phyloP scores from a whole-genome alignment of 2,797 vertebrate genomes.

The Tenualosa ilisha region DNA sequence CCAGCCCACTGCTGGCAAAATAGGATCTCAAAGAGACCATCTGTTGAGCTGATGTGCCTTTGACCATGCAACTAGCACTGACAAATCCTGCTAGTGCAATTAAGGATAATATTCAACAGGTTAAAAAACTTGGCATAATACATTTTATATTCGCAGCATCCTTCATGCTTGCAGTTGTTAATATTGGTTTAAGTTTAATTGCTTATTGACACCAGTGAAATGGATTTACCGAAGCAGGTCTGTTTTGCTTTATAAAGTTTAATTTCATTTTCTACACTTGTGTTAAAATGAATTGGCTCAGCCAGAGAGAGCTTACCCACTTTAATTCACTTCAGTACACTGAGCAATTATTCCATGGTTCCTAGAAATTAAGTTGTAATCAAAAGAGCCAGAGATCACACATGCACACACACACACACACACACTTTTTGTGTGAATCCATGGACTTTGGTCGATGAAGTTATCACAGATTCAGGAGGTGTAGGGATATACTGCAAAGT shows the following conservation, averaged over 20 bases:
- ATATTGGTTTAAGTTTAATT: background rate
- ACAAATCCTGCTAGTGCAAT: background rate
- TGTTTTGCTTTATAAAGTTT: constrained; percentile 5
- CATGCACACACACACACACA: no score
- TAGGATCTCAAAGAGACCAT: background rate
- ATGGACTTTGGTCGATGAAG: background rate
- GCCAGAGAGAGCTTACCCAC: background rate
- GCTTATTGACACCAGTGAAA: constrained; percentile 1
- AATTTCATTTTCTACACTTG: background rate
- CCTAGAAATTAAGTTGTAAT: background rate
- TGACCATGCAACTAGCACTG: background rate
- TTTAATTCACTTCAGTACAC: background rate
- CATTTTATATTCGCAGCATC: background rate
- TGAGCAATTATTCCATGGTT: background rate
- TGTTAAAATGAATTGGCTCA: background rate
- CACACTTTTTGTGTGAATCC: background rate
- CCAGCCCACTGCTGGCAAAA: no score
- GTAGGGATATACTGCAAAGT: background rate
- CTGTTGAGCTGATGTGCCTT: background rate
- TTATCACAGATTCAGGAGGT: background rate
- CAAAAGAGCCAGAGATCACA: background rate
- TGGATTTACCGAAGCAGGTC: background rate
- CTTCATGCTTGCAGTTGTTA: background rate
- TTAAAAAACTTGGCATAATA: background rate
- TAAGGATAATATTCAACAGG: background rate